Evolutionary conservation across 2,888 invertebrate species (phyloP), one percentile per base, ranked within the genome.

Genomic region (Drosophila parthenogenetica): DNA sequence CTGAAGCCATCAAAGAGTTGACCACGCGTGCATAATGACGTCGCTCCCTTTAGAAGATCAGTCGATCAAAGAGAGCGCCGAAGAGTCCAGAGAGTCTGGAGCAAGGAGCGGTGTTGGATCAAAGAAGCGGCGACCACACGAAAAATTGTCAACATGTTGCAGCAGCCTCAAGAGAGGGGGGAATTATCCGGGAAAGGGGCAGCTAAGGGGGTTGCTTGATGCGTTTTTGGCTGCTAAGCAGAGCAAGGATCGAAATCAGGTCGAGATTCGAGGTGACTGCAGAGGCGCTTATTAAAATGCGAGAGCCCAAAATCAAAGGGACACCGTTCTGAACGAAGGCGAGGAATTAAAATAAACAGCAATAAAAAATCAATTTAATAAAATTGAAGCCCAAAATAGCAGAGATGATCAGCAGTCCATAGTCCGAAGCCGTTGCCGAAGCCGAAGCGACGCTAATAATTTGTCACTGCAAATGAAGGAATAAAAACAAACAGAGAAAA

Each of bases 401-500:
- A 29, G 29, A 8, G 29, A 29, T 29, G 65, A 61, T 48, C 70
- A 57, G 42, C 57, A 40, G 60, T 59, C 58, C 60, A 58, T 32
- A 32, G 29, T 2, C n/a, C 32, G 17, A 19, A 17, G 11, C 22
- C 25, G 35, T 13, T 3, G 14, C 10, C 29, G 14, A 16, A 29
- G 22, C 8, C 19, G 8, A 10, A 4, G 13, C 13, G 35, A 89
- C 90, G 87, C 90, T 90, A 90, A 89, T 91, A 91, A 91, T 91
- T 91, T 91, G 91, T 91, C 91, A 90, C 89, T 81, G 77, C 78
- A 87, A 81, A 81, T 74, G 75, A 78, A 89, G 82, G 89, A 89
- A 87, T 80, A 87, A 86, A 86, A 86, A 86, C 85, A 86, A 86
- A 86, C 89, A 86, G 85, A 85, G 85, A 87, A 86, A 85, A 86